A percentile compares a stretch with the other conserved stretches of the same genome.
These are phyloP conservation scores for Macrotrachela quadricornifera DNA, from an alignment of 1,140 invertebrate genomes.

Conservation along the genomic window DNA sequence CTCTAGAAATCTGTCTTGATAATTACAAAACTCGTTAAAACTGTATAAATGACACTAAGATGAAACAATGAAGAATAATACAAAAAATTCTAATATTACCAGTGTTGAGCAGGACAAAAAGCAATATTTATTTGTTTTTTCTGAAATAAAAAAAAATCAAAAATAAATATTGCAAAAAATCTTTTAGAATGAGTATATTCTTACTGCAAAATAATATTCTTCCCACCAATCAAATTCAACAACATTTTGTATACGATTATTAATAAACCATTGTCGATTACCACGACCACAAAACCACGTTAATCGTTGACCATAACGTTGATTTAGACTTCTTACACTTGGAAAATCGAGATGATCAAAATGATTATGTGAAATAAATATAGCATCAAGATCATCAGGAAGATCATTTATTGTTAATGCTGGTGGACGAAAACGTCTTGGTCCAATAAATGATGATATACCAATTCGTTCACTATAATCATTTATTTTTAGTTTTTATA, in stretches of 20 bases:
- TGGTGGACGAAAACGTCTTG: slow-evolving; percentile 26
- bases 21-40: too few relatives aligned
- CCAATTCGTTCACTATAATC: slow-evolving; percentile 10
- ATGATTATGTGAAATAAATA: slow-evolving; percentile 36
- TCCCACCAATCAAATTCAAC: slow-evolving; percentile 35
- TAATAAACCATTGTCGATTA: slow-evolving; percentile 25
- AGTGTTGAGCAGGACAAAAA: too few relatives aligned
- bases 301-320: slow-evolving; percentile 16
- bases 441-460: slow-evolving; percentile 14
- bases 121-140: too few relatives aligned
- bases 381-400: slow-evolving; percentile 28
- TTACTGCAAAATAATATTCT: too few relatives aligned
- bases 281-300: slow-evolving; percentile 30
- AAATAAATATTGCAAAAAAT: too few relatives aligned
- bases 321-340: slow-evolving; percentile 22
- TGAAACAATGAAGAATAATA: too few relatives aligned
- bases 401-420: slow-evolving; percentile 31
- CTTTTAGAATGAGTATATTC: too few relatives aligned
- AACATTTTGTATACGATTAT: slow-evolving; percentile 13
- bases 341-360: slow-evolving; percentile 35
- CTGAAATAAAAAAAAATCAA: too few relatives aligned
- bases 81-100: too few relatives aligned
- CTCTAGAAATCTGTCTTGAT: too few relatives aligned
- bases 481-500: neutral
- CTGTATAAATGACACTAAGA: too few relatives aligned